Evolutionary conservation across 2,797 vertebrate species (phyloP).

Genomic region (Enteromius trimaculatus): DNA sequence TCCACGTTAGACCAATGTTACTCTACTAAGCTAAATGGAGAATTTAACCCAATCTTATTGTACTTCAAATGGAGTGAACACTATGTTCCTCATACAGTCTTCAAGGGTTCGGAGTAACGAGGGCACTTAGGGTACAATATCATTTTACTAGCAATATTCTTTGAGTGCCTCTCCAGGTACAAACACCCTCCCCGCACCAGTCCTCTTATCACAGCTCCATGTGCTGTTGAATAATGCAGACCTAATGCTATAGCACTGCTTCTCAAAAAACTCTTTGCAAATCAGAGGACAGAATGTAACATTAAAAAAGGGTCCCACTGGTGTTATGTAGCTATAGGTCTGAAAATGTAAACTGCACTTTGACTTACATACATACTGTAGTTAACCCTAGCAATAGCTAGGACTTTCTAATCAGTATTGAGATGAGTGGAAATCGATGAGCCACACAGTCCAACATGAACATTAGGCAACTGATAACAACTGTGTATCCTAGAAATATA

Average conservation of each 20-base stretch:
- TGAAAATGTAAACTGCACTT: constrained; percentile 4
- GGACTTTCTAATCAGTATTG: constrained; percentile 13
- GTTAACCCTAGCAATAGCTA: not conserved
- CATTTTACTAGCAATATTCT: not conserved
- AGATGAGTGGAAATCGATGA: not conserved
- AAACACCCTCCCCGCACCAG: not conserved
- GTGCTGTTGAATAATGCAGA: constrained; percentile 21
- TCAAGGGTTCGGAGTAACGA: not conserved
- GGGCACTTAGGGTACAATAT: not conserved
- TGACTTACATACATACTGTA: not conserved
- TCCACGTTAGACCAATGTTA: not conserved
- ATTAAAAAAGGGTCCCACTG: not conserved
- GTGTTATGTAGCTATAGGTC: not conserved
- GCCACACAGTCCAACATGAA: constrained; percentile 9
- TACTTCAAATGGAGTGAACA: not conserved
- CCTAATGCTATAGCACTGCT: not conserved
- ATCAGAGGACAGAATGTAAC: not conserved
- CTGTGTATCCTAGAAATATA: not conserved
- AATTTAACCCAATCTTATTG: not conserved
- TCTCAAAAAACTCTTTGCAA: not conserved
- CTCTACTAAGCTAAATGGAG: not conserved
- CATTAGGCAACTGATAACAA: not conserved
- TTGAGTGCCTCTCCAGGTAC: constrained; percentile 2
- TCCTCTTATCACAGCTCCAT: not conserved
- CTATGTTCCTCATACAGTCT: not conserved